Conservation (phyloP, 2,888 invertebrate species). For the Keiferia lycopersicella region DNA sequence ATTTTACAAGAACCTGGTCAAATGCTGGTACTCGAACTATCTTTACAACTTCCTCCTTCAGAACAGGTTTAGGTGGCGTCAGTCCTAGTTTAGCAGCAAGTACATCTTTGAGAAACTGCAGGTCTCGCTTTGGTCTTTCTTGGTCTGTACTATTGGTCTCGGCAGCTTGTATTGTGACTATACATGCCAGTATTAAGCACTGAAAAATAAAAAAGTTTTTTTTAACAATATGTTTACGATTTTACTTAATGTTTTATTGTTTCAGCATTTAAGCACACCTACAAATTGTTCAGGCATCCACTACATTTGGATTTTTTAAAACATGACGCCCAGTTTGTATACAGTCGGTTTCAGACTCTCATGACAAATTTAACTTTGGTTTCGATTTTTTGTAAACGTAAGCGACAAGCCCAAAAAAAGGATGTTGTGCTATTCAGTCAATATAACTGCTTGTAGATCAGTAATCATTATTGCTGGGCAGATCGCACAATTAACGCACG, state of each 20-base stretch:
- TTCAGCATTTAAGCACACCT: background rate
- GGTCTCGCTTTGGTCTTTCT: constrained; percentile 40
- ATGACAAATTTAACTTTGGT: no score
- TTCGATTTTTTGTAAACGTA: no score
- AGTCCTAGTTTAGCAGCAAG: constrained; percentile 30
- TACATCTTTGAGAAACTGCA: constrained; percentile 41
- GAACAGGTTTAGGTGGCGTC: background rate
- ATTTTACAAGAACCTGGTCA: constrained; percentile 43
- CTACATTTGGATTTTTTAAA: no score
- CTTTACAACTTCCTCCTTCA: constrained; percentile 31
- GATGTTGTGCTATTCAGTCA: no score
- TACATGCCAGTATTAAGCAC: constrained; percentile 46
- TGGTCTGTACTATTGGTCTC: constrained; percentile 23
- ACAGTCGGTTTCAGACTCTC: no score
- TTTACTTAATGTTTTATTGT: background rate
- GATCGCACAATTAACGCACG: no score
- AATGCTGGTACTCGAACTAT: constrained; percentile 45
- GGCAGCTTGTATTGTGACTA: constrained; percentile 36
- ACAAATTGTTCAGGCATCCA: no score
- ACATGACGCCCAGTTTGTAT: no score
- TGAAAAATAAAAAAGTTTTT: constrained; percentile 39
- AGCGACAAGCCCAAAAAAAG: no score
- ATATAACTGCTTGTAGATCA: no score
- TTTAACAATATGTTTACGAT: background rate
- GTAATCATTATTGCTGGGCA: no score